Evolutionary conservation across 2,113 vertebrate genomes (phyloP).

Genomic region (Rutilus rutilus): DNA sequence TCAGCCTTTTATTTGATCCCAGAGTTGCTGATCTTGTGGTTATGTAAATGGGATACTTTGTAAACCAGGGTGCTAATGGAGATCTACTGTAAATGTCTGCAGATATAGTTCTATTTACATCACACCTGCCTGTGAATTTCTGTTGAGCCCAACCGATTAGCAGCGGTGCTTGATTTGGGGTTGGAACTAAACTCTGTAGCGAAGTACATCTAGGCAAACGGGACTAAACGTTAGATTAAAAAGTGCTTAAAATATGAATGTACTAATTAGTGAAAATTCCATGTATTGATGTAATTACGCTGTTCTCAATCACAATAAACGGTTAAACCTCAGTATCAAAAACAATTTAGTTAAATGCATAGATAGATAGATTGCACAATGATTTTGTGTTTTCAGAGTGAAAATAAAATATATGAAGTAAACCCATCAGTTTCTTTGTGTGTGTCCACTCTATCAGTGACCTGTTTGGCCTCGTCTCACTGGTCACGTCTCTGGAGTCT

Average conservation of each 20-base stretch:
- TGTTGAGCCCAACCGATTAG: background rate
- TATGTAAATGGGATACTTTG: background rate
- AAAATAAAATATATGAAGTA: conserved; percentile 1
- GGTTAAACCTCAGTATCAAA: background rate
- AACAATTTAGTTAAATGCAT: background rate
- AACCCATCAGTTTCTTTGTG: background rate
- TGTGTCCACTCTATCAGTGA: background rate
- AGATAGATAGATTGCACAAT: conserved; percentile 27
- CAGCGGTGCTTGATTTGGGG: background rate
- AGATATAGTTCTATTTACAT: background rate
- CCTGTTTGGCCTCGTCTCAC: background rate
- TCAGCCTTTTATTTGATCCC: background rate
- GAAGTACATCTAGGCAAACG: background rate
- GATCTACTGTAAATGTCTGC: background rate
- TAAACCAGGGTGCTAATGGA: background rate
- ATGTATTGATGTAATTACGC: background rate
- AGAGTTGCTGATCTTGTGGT: background rate
- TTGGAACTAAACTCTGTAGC: background rate
- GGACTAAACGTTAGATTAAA: background rate
- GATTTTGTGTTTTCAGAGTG: background rate
- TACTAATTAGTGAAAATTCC: background rate
- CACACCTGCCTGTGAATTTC: background rate
- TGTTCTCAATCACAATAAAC: conserved; percentile 14
- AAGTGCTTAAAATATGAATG: background rate
- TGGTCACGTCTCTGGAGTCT: conserved; percentile 4